Evolutionary conservation across 92 coral and sea anemone genomes (phyloP).

Genomic region (Parazoanthus swiftii): DNA sequence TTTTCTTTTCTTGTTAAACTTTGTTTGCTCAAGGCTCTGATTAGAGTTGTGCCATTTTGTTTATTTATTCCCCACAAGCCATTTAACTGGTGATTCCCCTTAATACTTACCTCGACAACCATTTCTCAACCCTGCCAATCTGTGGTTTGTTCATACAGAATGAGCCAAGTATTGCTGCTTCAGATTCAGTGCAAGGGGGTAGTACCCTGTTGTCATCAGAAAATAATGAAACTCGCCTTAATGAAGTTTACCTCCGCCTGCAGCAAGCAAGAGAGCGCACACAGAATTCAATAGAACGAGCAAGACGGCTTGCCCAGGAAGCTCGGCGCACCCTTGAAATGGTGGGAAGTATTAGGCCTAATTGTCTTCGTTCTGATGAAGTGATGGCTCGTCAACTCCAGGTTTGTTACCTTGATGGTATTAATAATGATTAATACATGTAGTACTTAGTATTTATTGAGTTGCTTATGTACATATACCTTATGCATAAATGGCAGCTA

Average conservation of each 20-base stretch:
- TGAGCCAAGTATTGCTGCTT: not conserved
- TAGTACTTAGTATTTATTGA: no score
- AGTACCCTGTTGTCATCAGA: not conserved
- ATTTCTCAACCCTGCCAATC: no score
- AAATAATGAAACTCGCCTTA: not conserved
- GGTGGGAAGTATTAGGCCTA: conserved; percentile 2
- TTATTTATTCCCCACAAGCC: no score
- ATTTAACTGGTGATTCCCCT: no score
- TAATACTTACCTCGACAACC: no score
- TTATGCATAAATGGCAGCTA: no score
- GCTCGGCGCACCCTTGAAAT: conserved; percentile 28
- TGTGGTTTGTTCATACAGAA: not conserved
- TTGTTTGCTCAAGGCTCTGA: no score
- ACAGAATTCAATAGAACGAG: conserved; percentile 30
- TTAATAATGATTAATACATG: no score
- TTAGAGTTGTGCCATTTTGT: no score
- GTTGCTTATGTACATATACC: no score
- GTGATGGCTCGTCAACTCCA: conserved; percentile 77
- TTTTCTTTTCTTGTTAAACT: not conserved
- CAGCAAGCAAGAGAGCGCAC: conserved; percentile 19
- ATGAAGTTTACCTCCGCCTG: conserved; percentile 8
- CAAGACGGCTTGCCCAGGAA: conserved; percentile 22
- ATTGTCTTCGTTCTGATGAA: conserved; percentile 64
- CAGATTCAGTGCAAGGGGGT: not conserved
- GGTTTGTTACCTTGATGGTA: conserved; percentile 21